Base-by-base conservation (phyloP, 2,797 vertebrate species). In the Characodon lateralis region DNA sequence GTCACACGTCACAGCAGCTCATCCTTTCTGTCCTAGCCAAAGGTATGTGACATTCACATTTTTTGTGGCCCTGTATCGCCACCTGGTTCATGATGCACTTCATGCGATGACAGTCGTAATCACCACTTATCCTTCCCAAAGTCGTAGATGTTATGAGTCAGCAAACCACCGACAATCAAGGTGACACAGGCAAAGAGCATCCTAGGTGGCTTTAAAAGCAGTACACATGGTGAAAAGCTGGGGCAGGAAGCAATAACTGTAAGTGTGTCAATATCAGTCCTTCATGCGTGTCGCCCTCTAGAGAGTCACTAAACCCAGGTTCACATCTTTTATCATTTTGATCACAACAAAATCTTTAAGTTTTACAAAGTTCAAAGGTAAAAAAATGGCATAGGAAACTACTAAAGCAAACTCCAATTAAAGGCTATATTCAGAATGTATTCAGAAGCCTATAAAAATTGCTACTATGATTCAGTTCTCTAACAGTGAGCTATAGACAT, bases 71-170 rank as follows among this genome's bases (percentile, higher is more conserved):
- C 46, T 63, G 28, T 76, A 82, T 78, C 63, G 72, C 77, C 59
- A 66, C 39, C 73, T 50, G 83, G 77, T 84, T 79, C 87, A 74
- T 84, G 77, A 76, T 88, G 78, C 82, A 81, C 85, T 78, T 84
- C 77, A 79, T n/a, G 12, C 79, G 59, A 20, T 78, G 83, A 72
- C 83, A 84, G 77, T 74, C 59, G 71, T 80, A 86, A 87, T 41
- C 39, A 76, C 72, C 80, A 85, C 81, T 85, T 92, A 81, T 79
- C 91, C 88, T 83, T 89, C 71, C 71, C 91, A 93, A 93, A 91
- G 91, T 92, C 89, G 89, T 59, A 18, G 72, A 90, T 84, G 84
- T 80, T 72, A 72, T 81, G 91, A 91, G 86, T 93, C 91, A 93
- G 89, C 91, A 88, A 77, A 76, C 65, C 78, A 77, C 61, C 80